A percentile compares a stretch with the other conserved stretches of the same genome.
Conservation (phyloP, 2,113 vertebrate species). For the Menura novaehollandiae region DNA sequence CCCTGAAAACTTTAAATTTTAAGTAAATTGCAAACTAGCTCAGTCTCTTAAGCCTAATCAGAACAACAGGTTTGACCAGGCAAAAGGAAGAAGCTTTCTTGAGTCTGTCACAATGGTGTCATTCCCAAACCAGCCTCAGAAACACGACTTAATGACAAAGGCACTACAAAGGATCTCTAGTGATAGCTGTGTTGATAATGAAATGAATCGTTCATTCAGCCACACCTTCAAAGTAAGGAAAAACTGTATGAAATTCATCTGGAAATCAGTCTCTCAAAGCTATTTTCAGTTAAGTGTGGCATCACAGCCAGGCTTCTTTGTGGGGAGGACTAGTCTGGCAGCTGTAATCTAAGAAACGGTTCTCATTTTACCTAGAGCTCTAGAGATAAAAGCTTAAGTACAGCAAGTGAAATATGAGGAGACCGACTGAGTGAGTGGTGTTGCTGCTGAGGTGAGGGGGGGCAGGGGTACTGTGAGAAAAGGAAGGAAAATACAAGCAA, state of each 20-base stretch:
- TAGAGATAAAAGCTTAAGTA: background rate
- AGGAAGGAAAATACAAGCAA: background rate
- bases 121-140: background rate
- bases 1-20: background rate
- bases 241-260: background rate
- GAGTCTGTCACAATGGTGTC: background rate
- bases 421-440: background rate
- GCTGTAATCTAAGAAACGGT: background rate
- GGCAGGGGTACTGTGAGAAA: background rate
- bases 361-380: background rate
- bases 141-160: background rate
- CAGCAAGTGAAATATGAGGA: background rate
- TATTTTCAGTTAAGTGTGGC: background rate
- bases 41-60: background rate
- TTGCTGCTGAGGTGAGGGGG: background rate
- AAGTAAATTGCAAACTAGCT: background rate
- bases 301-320: background rate
- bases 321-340: background rate
- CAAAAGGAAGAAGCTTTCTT: background rate
- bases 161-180: background rate
- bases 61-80: background rate
- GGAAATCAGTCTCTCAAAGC: background rate
- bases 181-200: background rate
- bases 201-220: background rate
- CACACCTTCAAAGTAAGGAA: background rate